phyloP scores from a whole-genome alignment of 1,140 invertebrate genomes.

The Atta cephalotes region DNA sequence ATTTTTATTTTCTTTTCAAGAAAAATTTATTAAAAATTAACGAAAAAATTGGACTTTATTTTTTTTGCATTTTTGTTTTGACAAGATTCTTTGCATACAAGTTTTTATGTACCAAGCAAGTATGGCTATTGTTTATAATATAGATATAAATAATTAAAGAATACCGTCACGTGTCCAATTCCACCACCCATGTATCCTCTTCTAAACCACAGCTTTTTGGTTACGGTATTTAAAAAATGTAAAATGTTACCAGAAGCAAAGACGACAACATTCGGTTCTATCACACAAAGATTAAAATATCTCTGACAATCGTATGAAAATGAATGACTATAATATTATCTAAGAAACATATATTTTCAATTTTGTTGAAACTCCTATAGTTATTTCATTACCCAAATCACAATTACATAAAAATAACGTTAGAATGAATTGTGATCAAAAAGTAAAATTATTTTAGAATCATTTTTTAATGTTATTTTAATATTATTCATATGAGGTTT shows the following conservation, averaged over 20 bases:
- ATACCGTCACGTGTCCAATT: slow-evolving; percentile 92
- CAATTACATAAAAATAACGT: too few species aligned
- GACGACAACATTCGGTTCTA: slow-evolving; percentile 90
- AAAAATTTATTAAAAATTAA: slow-evolving; percentile 3
- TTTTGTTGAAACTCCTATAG: too few species aligned
- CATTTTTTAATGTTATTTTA: too few species aligned
- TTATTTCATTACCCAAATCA: too few species aligned
- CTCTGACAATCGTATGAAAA: slow-evolving; percentile 95
- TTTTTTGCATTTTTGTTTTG: not conserved
- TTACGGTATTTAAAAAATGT: slow-evolving; percentile 90
- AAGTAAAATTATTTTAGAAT: too few species aligned
- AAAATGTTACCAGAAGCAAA: slow-evolving; percentile 94
- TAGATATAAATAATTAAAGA: slow-evolving; percentile 39
- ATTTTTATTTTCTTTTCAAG: not conserved
- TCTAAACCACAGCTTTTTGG: slow-evolving; percentile 89
- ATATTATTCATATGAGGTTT: too few species aligned
- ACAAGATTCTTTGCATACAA: slow-evolving; percentile 1
- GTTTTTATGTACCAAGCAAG: not conserved
- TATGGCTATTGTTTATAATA: not conserved
- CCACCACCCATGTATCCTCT: slow-evolving; percentile 91
- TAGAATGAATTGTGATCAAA: too few species aligned
- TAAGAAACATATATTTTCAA: slow-evolving; percentile 43
- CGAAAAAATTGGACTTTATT: slow-evolving; percentile 4
- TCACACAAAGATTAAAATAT: slow-evolving; percentile 92
- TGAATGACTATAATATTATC: slow-evolving; percentile 88